phyloP scores from a whole-genome alignment of 2,888 invertebrate genomes.

The Atrina japonica region DNA sequence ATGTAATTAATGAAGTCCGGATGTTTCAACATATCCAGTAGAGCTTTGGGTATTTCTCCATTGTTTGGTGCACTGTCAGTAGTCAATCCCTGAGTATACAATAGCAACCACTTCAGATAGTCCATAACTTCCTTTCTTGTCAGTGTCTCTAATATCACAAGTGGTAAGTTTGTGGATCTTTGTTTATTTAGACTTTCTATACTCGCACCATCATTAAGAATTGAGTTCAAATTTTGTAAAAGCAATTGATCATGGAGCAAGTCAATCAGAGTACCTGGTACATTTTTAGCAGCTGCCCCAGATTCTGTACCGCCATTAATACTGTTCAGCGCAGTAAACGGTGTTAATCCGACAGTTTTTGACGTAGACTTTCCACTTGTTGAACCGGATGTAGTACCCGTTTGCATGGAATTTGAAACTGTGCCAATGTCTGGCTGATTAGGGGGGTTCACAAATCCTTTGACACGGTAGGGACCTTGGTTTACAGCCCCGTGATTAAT shows the following conservation, averaged over 20 bases:
- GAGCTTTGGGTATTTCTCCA: neutral
- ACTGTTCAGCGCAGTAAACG: too few relatives aligned
- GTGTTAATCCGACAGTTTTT: too few relatives aligned
- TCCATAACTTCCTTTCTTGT: neutral
- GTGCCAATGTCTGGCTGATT: too few relatives aligned
- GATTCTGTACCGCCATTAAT: too few relatives aligned
- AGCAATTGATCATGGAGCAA: neutral
- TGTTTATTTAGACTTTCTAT: neutral
- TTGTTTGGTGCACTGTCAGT: neutral
- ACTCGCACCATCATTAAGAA: neutral
- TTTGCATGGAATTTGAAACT: too few relatives aligned
- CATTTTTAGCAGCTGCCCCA: too few relatives aligned
- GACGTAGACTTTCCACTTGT: too few relatives aligned
- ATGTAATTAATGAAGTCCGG: slow-evolving; percentile 15
- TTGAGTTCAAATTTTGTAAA: neutral
- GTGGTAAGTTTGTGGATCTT: neutral
- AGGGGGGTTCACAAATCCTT: too few relatives aligned
- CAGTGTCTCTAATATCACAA: neutral
- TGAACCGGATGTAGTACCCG: too few relatives aligned
- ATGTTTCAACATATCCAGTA: slow-evolving; percentile 15
- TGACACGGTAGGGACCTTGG: too few relatives aligned
- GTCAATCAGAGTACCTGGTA: neutral
- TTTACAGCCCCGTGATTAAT: neutral
- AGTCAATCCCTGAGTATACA: too few relatives aligned
- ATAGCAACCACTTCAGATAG: neutral